Percentiles rank a stretch among this genome's conserved stretches.
Conservation (phyloP, 2,113 vertebrate species). For the Eublepharis macularius region DNA sequence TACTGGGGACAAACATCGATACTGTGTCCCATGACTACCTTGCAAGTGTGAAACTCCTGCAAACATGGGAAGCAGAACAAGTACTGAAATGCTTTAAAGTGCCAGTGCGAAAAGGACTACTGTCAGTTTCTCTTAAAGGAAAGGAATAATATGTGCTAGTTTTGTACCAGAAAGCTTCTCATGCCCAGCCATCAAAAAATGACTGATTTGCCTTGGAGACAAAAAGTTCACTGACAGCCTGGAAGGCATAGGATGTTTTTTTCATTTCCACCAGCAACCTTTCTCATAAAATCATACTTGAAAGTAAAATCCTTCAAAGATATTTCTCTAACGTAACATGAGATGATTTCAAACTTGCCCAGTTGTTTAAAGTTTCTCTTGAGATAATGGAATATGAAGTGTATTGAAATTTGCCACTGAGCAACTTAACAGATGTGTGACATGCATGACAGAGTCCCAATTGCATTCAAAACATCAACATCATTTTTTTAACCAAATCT, state of each 20-base stretch:
- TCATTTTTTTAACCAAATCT: not conserved
- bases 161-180: not conserved
- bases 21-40: too few relatives aligned
- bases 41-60: too few relatives aligned
- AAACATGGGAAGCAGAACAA: too few relatives aligned
- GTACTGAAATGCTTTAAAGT: too few relatives aligned
- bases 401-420: not conserved
- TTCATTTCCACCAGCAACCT: slow-evolving; percentile 25
- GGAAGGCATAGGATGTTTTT: slow-evolving; percentile 14
- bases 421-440: not conserved
- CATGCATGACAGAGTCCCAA: not conserved
- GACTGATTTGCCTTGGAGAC: not conserved
- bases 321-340: not conserved
- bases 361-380: slow-evolving; percentile 4
- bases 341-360: slow-evolving; percentile 19
- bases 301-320: slow-evolving; percentile 16
- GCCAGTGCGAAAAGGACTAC: too few relatives aligned
- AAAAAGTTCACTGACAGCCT: not conserved
- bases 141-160: not conserved
- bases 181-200: not conserved
- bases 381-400: slow-evolving; percentile 11
- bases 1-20: too few relatives aligned
- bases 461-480: not conserved
- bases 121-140: not conserved
- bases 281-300: slow-evolving; percentile 39